Evolutionary conservation across 2,797 vertebrate species (phyloP).

Genomic region (Acipenser transmontanus): DNA sequence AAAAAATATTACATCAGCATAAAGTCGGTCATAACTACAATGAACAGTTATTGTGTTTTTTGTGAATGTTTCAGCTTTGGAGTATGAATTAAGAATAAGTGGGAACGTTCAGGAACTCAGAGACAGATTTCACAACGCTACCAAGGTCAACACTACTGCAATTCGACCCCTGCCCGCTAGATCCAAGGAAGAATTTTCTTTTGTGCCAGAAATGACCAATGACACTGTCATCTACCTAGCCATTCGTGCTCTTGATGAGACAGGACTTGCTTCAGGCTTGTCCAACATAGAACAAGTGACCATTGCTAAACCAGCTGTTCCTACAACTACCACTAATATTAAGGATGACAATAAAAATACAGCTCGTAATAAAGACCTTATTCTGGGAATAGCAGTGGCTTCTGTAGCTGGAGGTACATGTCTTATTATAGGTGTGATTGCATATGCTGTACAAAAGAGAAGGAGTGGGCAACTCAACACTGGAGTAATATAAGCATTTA

Average conservation of each 20-base stretch:
- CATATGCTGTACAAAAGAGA: too few species aligned
- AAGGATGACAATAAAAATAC: too few species aligned
- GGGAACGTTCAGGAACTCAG: conserved; percentile 31
- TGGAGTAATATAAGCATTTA: too few species aligned
- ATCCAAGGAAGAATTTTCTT: conserved; percentile 36
- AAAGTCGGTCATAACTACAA: too few species aligned
- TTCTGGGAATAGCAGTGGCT: too few species aligned
- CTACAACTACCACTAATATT: too few species aligned
- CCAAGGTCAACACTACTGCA: conserved; percentile 30
- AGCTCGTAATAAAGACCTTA: too few species aligned
- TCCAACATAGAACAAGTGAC: conserved; percentile 43
- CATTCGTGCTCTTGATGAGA: conserved; percentile 33
- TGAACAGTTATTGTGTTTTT: not conserved
- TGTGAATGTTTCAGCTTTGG: conserved; percentile 24
- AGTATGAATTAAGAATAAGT: conserved; percentile 40
- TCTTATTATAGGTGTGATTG: too few species aligned
- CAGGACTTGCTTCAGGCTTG: conserved; percentile 33
- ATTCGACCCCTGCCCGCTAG: conserved; percentile 33
- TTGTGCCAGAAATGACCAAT: conserved; percentile 32
- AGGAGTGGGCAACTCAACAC: too few species aligned
- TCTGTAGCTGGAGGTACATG: too few species aligned
- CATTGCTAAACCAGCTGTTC: conserved; percentile 26
- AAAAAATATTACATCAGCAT: too few species aligned
- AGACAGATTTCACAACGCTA: conserved; percentile 31
- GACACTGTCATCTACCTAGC: conserved; percentile 39